phyloP scores from a whole-genome alignment of 2,888 invertebrate genomes.

The Parnassius glacialis region DNA sequence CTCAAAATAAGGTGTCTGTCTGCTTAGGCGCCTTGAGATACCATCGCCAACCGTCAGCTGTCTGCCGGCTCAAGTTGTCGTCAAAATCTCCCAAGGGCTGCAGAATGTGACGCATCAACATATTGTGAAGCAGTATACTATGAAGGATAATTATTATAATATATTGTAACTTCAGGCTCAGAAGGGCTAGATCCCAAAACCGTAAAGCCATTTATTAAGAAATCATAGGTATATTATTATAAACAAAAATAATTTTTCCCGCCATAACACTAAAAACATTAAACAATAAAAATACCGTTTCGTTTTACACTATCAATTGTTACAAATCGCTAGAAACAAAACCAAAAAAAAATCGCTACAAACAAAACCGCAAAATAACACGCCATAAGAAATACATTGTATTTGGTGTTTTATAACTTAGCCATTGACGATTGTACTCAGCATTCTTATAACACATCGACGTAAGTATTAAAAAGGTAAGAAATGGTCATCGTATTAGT shows the following conservation, averaged over 20 bases:
- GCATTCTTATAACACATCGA: slow-evolving; percentile 53
- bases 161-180: too few species aligned
- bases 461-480: slow-evolving; percentile 56
- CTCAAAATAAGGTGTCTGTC: too few species aligned
- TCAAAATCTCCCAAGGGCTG: too few species aligned
- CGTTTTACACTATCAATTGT: slow-evolving; percentile 5
- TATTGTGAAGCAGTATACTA: too few species aligned
- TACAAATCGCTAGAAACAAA: slow-evolving; percentile 33
- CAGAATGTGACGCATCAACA: too few species aligned
- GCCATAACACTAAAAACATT: slow-evolving; percentile 1
- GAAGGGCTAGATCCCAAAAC: too few species aligned
- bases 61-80: too few species aligned
- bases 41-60: too few species aligned
- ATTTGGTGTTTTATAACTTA: slow-evolving; percentile 31
- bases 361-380: slow-evolving; percentile 42
- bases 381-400: slow-evolving; percentile 28
- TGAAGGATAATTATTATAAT: too few species aligned
- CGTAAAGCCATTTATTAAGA: too few species aligned
- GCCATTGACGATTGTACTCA: slow-evolving; percentile 32
- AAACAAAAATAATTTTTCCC: neutral
- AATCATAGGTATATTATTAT: too few species aligned
- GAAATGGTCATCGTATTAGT: neutral
- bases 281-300: slow-evolving; percentile 1
- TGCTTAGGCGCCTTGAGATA: too few species aligned
- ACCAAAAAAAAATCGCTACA: slow-evolving; percentile 41